Evolutionary conservation across 2,888 invertebrate species (phyloP), one percentile per base, ranked within the genome.

Genomic region (Lysandra bellargus): DNA sequence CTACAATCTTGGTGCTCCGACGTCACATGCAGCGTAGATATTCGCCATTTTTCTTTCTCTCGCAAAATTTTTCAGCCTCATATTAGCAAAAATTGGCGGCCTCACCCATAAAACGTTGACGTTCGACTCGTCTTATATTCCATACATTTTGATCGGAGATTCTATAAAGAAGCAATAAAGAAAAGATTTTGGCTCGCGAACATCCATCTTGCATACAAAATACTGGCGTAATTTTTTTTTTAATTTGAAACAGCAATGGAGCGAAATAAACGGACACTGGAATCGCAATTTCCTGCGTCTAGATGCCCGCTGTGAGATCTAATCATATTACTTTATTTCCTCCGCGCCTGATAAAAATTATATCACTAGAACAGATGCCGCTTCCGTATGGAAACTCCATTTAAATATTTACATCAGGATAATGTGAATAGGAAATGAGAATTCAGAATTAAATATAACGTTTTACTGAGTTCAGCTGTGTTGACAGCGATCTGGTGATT

Each of bases 271-370:
- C 76, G 76, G 76, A 75, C 76, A 76, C 53, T 76, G 76, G 33
- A 57, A 57, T 76, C 76, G 76, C 76, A 76, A 76, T 76, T 76
- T 76, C 76, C 76, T 76, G 57, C 30, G 75, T 53, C 75, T 76
- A 76, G 76, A 57, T 57, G 30, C 76, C 49, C 75, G 53, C 33
- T 57, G 49, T 53, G 33, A 76, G 57, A 76, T 76, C 76, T 76
- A 76, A 76, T 76, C 76, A 53, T 76, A 76, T 76, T 76, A 76
- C 76, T 76, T 57, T 76, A 76, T 76, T 76, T 76, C 76, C 76
- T 30, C 33, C 23, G 53, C 30, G 76, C 76, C 57, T 76, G 76
- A 76, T 76, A 76, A 76, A 76, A 76, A 76, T 76, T 53, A 76
- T 76, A 76, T 76, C 53, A 76, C 76, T 76, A 76, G 57, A 76